Percentiles rank a stretch among this genome's conserved stretches.
Conservation (phyloP, 1,140 invertebrate genomes). For the Bicyclus anynana region DNA sequence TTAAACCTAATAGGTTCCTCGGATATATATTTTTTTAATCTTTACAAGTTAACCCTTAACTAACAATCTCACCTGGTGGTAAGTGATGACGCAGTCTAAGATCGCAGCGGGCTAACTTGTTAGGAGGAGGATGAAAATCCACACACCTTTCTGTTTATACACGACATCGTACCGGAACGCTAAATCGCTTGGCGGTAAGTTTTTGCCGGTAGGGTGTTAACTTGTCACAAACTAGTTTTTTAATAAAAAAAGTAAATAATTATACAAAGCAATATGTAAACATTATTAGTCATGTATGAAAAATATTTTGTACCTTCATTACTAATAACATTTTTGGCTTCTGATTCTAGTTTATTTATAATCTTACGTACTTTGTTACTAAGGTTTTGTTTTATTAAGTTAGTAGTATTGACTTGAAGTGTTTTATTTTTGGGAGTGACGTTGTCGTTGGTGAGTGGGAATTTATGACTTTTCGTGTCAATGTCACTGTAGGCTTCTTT, state of each 20-base stretch:
- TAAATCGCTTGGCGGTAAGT: no score
- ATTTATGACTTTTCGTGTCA: slow-evolving; percentile 25
- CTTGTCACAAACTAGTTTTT: neutral
- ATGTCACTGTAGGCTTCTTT: slow-evolving; percentile 35
- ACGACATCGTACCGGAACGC: no score
- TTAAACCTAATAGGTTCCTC: no score
- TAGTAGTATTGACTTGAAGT: slow-evolving; percentile 27
- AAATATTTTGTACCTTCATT: slow-evolving; percentile 24
- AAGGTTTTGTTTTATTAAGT: slow-evolving; percentile 48
- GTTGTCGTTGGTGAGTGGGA: slow-evolving; percentile 30
- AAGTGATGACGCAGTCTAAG: no score
- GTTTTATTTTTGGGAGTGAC: slow-evolving; percentile 48
- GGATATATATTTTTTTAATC: no score
- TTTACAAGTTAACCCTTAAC: no score
- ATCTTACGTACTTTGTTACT: slow-evolving; percentile 67
- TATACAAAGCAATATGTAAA: neutral
- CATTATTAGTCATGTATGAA: neutral
- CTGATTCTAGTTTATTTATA: slow-evolving; percentile 52
- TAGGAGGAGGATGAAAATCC: no score
- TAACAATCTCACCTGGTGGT: no score
- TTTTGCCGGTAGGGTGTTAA: no score
- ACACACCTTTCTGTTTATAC: no score
- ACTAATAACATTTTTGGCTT: slow-evolving; percentile 30
- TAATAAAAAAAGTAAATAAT: slow-evolving; percentile 4
- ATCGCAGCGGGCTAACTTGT: no score